These are phyloP conservation scores for Okamejei kenojei DNA, from an alignment of 2,797 vertebrate species.

Conservation along the genomic window DNA sequence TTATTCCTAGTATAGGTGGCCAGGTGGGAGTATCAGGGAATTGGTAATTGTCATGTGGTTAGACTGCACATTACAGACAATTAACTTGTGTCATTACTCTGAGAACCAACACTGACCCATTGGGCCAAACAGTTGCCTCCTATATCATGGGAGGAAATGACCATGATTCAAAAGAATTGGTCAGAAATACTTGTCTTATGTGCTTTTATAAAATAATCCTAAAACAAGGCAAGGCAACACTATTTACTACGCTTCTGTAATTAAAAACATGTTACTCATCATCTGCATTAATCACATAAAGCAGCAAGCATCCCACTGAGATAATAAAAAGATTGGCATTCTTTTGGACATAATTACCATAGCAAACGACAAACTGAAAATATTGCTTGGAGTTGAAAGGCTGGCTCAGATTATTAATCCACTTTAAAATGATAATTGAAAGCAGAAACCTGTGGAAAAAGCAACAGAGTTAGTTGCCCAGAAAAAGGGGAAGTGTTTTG, in stretches of 20 bases:
- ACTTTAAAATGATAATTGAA: background rate
- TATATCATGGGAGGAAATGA: no score
- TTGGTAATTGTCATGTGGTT: no score
- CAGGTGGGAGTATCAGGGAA: no score
- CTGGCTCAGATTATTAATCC: background rate
- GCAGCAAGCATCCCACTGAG: background rate
- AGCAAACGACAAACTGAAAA: background rate
- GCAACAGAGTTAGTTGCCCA: background rate
- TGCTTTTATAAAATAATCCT: no score
- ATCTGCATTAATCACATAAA: background rate
- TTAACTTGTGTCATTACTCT: no score
- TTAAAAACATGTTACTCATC: background rate
- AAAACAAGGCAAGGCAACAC: background rate
- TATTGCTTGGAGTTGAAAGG: background rate
- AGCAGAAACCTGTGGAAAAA: background rate
- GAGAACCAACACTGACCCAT: no score
- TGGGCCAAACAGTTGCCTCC: no score
- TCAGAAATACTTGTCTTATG: background rate
- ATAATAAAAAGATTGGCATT: background rate
- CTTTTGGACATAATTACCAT: background rate
- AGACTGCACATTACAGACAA: no score
- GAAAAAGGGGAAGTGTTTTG: no score
- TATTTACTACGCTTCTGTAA: background rate
- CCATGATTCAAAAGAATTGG: background rate
- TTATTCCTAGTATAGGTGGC: no score